These are phyloP conservation scores for Halyomorpha halys DNA, from an alignment of 1,140 invertebrate genomes.

Conservation along the genomic window DNA sequence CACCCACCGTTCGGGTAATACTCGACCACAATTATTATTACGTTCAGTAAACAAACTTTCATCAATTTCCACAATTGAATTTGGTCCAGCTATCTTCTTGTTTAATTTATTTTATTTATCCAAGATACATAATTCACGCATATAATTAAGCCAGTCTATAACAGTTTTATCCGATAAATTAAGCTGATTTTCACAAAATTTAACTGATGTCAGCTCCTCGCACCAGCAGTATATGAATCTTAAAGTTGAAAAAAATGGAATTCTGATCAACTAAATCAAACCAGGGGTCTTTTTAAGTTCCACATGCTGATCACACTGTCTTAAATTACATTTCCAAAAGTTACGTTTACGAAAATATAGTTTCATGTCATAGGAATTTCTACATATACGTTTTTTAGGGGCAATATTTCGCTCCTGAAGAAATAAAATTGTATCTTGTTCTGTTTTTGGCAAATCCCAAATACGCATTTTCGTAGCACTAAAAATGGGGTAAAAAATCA, in stretches of 20 bases:
- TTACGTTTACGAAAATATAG: neutral
- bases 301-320: neutral
- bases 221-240: too few species aligned
- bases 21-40: neutral
- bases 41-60: neutral
- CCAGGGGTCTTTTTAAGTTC: too few species aligned
- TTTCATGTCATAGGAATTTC: neutral
- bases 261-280: too few species aligned
- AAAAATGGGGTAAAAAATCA: neutral
- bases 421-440: neutral
- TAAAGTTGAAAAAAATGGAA: too few species aligned
- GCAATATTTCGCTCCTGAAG: neutral
- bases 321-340: neutral
- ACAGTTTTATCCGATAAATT: too few species aligned
- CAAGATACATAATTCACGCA: too few species aligned
- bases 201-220: too few species aligned
- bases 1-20: neutral
- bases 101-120: too few species aligned
- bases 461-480: conserved; percentile 1
- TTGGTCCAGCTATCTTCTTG: too few species aligned
- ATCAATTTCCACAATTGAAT: too few species aligned
- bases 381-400: neutral
- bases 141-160: too few species aligned
- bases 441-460: conserved; percentile 3
- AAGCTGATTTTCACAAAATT: too few species aligned